Percentiles rank a stretch among this genome's conserved stretches.
These are phyloP conservation scores for Thalassoma bifasciatum DNA, from an alignment of 2,113 vertebrate species.

Conservation along the genomic window DNA sequence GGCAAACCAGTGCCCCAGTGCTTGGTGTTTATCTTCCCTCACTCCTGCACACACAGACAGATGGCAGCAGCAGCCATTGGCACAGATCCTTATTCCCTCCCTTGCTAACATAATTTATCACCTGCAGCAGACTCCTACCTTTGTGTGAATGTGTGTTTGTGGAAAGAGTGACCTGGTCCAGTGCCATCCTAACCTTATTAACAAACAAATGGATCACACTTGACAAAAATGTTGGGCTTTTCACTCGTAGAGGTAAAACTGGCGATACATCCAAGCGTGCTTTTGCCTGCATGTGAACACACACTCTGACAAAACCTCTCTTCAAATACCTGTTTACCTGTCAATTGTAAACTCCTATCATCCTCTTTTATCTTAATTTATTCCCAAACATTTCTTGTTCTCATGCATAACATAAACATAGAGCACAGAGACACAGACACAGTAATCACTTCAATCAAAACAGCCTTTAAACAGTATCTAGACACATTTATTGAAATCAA, in stretches of 20 bases:
- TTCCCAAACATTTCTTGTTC: constrained; percentile 19
- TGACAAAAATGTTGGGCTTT: constrained; percentile 47
- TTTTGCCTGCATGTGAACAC: constrained; percentile 26
- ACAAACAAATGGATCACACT: constrained; percentile 69
- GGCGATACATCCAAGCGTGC: constrained; percentile 24
- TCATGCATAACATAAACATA: constrained; percentile 7
- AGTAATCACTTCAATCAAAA: constrained; percentile 36
- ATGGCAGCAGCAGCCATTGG: constrained; percentile 64
- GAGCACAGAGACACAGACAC: constrained; percentile 9
- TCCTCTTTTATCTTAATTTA: constrained; percentile 36
- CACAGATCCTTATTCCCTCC: constrained; percentile 49
- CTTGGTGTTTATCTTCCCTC: constrained; percentile 65
- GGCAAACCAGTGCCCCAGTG: constrained; percentile 52
- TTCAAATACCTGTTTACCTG: constrained; percentile 39
- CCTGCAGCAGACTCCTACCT: constrained; percentile 58
- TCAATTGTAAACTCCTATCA: constrained; percentile 19
- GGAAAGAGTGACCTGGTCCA: constrained; percentile 58
- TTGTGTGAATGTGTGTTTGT: constrained; percentile 33
- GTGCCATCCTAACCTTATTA: constrained; percentile 71
- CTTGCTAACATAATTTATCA: constrained; percentile 78
- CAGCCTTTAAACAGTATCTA: not conserved
- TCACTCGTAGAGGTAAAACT: constrained; percentile 52
- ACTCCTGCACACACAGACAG: constrained; percentile 55
- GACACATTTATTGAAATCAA: not conserved
- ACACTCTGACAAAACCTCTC: constrained; percentile 8